phyloP scores from a whole-genome alignment of 2,888 invertebrate genomes.

The Hyalella azteca region DNA sequence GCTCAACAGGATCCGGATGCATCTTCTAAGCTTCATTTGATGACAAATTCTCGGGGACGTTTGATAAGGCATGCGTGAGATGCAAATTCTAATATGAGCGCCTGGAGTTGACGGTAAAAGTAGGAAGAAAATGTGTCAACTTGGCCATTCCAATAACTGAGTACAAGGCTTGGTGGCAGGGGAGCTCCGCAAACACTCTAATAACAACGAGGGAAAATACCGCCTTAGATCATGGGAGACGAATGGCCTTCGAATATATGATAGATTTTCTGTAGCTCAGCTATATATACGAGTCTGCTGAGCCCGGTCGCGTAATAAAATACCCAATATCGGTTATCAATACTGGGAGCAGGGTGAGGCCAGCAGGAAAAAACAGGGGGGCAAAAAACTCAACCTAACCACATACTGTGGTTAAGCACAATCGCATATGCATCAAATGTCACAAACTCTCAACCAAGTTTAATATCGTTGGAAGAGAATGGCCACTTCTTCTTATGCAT shows the following conservation, averaged over 20 bases:
- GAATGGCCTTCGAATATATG: constrained; percentile 30
- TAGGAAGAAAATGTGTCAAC: constrained; percentile 17
- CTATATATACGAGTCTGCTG: constrained; percentile 39
- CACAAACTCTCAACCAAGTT: too few relatives aligned
- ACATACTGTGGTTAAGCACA: background rate
- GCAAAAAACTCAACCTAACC: background rate
- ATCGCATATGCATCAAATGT: constrained; percentile 6
- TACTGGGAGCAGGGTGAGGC: constrained; percentile 24
- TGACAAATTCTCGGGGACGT: too few relatives aligned
- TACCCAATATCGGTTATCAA: constrained; percentile 39
- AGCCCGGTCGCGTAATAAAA: constrained; percentile 35
- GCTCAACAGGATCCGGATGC: too few relatives aligned
- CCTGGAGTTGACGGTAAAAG: background rate
- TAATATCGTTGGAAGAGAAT: too few relatives aligned
- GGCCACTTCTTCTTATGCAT: too few relatives aligned
- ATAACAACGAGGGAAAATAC: constrained; percentile 35
- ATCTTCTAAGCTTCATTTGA: too few relatives aligned
- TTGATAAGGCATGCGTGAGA: too few relatives aligned
- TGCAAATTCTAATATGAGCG: background rate
- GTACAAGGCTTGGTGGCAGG: background rate
- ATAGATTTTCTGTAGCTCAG: constrained; percentile 37
- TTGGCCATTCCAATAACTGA: constrained; percentile 21
- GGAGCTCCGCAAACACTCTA: constrained; percentile 22
- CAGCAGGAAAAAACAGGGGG: background rate
- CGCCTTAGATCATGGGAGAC: constrained; percentile 33